Evolutionary conservation across 2,113 vertebrate genomes (phyloP), one percentile per base, ranked within the genome.

Genomic region (Lampris incognitus): DNA sequence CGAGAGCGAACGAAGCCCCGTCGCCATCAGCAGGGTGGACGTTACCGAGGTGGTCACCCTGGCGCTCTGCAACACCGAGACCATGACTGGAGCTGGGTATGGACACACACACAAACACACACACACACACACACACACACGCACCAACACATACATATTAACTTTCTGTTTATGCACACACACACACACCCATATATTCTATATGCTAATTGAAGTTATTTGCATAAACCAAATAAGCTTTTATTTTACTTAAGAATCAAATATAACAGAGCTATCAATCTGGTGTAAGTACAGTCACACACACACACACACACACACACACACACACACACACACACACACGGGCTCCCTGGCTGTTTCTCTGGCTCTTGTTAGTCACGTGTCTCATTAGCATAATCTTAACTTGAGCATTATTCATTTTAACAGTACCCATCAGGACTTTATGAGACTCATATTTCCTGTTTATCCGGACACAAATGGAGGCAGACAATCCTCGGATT

Each of bases 11-110:
- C 94, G 94, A 63, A 94, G 93, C 62, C 85, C 94, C 1, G 81
- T 91, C 4, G 94, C 97, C 37, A 92, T 94, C 38, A 95, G 97
- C 72, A 95, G 96, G 75, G 92, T 98, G 90, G 95, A 96, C 65
- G 78, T 97, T 82, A 92, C 1, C 7, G 93, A 97, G 77, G 94
- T 96, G 38, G 94, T 96, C 75, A 96, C 95, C 86, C 87, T 99
- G 86, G 94, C 88, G 37, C 72, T 95, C 40, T 93, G 93, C 87
- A 95, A 94, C 77, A 91, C 94, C 0, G 94, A 97, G 78, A 94
- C 81, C 1, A 90, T 94, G 83, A 94, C 92, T 0, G 93, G 85
- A 79, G 83, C 88, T 4, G 95, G 97, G 98, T 99, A 95, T 39
- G 95, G 88, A 44, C 39, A 10, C 70, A 67, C 7, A 66, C 39